These are phyloP conservation scores for Phylloscopus trochiloides DNA, from an alignment of 2,113 vertebrate species.

Conservation along the genomic window DNA sequence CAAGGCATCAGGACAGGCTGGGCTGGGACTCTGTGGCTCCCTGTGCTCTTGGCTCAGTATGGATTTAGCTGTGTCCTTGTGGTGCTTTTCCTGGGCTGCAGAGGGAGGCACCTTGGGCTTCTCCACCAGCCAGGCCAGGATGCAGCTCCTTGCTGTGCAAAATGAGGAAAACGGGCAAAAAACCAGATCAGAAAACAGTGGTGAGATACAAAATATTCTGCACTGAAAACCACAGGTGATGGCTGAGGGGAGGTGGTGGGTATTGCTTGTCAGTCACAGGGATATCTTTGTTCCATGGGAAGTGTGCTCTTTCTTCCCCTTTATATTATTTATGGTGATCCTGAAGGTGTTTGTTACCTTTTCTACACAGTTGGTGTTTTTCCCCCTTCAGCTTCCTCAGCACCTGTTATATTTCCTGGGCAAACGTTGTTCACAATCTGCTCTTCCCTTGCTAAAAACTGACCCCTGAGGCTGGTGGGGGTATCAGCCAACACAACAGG, in stretches of 20 bases:
- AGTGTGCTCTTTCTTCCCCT: neutral
- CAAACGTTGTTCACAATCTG: neutral
- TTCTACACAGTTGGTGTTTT: neutral
- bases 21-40: neutral
- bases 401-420: neutral
- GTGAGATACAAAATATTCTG: neutral
- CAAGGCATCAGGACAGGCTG: neutral
- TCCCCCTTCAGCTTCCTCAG: neutral
- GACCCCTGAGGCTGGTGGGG: neutral
- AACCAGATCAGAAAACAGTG: neutral
- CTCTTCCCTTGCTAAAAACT: neutral
- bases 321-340: neutral
- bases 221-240: neutral
- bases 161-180: neutral
- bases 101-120: neutral
- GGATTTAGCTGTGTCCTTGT: neutral
- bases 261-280: rapidly evolving
- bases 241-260: neutral
- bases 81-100: neutral
- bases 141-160: neutral
- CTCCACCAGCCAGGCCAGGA: neutral
- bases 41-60: rapidly evolving
- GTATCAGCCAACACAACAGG: neutral
- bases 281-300: neutral
- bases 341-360: neutral